phyloP scores from a whole-genome alignment of 2,113 vertebrate species.

The Anarhynchus alexandrinus region DNA sequence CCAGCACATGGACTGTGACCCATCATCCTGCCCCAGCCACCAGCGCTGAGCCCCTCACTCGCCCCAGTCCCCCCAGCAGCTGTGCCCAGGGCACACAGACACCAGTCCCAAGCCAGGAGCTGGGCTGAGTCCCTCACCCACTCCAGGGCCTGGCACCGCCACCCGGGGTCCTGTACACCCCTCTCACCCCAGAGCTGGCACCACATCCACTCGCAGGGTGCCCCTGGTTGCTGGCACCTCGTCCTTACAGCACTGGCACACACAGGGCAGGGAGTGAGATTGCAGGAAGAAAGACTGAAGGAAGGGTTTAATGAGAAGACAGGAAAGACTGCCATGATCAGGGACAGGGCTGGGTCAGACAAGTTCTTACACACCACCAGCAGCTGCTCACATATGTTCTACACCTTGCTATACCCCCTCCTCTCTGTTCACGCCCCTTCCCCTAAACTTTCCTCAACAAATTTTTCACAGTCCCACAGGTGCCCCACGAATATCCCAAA shows the following conservation, averaged over 20 bases:
- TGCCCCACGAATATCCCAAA: accelerated
- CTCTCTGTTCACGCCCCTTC: background rate
- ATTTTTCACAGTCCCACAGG: background rate
- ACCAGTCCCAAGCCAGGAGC: background rate
- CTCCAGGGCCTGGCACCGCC: background rate
- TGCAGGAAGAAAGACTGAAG: background rate
- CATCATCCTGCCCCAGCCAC: background rate
- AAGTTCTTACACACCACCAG: background rate
- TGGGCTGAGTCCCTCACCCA: background rate
- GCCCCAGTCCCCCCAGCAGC: background rate
- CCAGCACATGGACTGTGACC: background rate
- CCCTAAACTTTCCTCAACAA: background rate
- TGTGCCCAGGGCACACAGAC: background rate
- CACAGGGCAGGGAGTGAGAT: background rate
- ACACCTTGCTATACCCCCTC: background rate
- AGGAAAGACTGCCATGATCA: background rate
- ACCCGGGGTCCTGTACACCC: accelerated
- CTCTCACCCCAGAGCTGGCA: no score
- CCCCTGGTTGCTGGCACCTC: accelerated
- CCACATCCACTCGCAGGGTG: background rate
- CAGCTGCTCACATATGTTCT: background rate
- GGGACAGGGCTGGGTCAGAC: background rate
- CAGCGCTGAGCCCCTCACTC: background rate
- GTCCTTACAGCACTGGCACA: background rate
- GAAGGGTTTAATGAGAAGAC: background rate